phyloP scores from a whole-genome alignment of 2,797 vertebrate genomes.

The Peromyscus eremicus region DNA sequence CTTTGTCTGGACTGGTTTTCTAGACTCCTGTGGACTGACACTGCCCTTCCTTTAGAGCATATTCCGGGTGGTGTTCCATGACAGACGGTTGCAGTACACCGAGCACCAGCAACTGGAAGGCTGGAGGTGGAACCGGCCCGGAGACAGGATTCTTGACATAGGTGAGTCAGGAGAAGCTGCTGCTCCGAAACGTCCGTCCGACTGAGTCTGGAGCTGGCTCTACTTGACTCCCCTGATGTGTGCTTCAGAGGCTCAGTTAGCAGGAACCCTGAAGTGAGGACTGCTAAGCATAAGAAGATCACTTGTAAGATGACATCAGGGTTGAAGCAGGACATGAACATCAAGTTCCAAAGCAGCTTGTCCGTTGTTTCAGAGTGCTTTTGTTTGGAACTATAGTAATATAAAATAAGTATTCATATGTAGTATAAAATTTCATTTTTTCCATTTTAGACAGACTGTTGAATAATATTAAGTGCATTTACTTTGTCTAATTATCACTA shows the following conservation, averaged over 20 bases:
- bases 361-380: neutral
- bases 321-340: constrained; percentile 18
- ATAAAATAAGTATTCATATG: neutral
- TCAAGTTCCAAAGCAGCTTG: neutral
- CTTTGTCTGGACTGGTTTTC: constrained; percentile 35
- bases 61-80: constrained; percentile 97
- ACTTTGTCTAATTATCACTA: neutral
- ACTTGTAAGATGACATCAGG: neutral
- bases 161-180: constrained; percentile 88
- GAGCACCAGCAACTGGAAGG: constrained; percentile 99
- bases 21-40: neutral
- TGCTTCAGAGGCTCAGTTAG: neutral
- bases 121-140: constrained; percentile 98
- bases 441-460: neutral
- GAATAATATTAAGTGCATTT: neutral
- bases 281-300: neutral
- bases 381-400: constrained; percentile 44
- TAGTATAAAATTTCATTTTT: neutral
- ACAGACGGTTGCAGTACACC: constrained; percentile 96
- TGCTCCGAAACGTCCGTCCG: neutral
- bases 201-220: neutral
- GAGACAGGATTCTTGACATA: constrained; percentile 96
- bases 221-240: neutral
- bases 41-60: constrained; percentile 91
- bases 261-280: neutral